Conservation (phyloP, 2,888 invertebrate genomes). For the Dryobota labecula region DNA sequence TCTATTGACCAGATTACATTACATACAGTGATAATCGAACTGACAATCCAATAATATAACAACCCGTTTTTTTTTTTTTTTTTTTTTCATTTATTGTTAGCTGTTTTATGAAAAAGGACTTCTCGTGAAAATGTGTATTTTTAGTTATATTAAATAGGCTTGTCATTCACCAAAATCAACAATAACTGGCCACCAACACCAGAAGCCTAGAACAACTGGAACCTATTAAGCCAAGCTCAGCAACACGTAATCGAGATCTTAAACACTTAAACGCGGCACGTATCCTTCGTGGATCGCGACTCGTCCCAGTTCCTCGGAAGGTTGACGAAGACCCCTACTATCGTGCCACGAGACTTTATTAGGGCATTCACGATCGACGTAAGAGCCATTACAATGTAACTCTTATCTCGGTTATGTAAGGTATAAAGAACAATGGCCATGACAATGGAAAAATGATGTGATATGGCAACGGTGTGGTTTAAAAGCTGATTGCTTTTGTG, state of each 20-base stretch:
- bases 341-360: neutral
- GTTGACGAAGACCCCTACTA: slow-evolving; percentile 46
- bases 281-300: slow-evolving; percentile 67
- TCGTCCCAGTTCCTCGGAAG: slow-evolving; percentile 61
- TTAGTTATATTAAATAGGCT: neutral
- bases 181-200: neutral
- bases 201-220: slow-evolving; percentile 27
- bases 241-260: slow-evolving; percentile 73
- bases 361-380: too few relatives aligned
- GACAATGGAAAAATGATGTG: too few relatives aligned
- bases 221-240: slow-evolving; percentile 38
- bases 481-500: too few relatives aligned
- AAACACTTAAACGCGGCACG: slow-evolving; percentile 80
- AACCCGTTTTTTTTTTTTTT: too few relatives aligned
- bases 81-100: neutral
- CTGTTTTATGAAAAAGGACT: neutral
- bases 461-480: too few relatives aligned
- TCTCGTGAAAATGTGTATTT: neutral
- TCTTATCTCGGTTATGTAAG: too few relatives aligned
- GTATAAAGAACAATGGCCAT: too few relatives aligned
- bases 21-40: too few relatives aligned
- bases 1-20: too few relatives aligned
- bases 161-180: neutral
- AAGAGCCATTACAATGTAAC: too few relatives aligned
- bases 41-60: neutral